Conservation (phyloP, 2,797 vertebrate species). For the Erethizon dorsatum region DNA sequence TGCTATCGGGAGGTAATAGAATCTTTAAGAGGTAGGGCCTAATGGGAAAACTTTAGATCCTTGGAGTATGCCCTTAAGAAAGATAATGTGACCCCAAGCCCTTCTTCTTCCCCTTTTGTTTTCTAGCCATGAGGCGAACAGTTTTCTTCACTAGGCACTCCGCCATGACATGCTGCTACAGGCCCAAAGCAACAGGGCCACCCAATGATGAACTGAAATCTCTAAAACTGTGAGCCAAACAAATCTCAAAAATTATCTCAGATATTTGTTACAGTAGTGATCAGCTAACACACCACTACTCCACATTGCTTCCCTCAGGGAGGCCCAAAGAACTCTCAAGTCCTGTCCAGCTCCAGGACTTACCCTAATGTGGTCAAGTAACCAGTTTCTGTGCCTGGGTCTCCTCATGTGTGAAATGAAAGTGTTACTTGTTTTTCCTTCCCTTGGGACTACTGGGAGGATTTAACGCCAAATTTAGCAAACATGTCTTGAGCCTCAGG, state of each 20-base stretch:
- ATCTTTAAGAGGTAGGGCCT: not conserved
- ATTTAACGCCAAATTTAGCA: not conserved
- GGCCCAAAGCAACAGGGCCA: not conserved
- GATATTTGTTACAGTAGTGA: not conserved
- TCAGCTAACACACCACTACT: not conserved
- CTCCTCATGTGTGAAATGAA: not conserved
- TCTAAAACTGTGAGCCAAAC: not conserved
- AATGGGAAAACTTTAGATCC: not conserved
- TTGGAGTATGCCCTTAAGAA: not conserved
- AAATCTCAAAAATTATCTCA: not conserved
- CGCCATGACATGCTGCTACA: not conserved
- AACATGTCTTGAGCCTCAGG: not conserved
- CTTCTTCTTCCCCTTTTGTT: not conserved
- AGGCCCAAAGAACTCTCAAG: not conserved
- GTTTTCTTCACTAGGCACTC: not conserved
- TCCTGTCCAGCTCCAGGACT: not conserved
- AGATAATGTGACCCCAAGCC: not conserved
- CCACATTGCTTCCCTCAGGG: not conserved
- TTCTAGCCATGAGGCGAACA: not conserved
- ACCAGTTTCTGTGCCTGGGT: not conserved
- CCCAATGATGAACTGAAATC: too few relatives aligned
- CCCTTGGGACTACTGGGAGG: not conserved
- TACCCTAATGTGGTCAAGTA: rapidly evolving
- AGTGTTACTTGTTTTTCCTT: not conserved
- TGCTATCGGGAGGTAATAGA: not conserved